A percentile compares a stretch with the other conserved stretches of the same genome.
phyloP scores from a whole-genome alignment of 2,797 vertebrate genomes.

The Darevskia nairensis region DNA sequence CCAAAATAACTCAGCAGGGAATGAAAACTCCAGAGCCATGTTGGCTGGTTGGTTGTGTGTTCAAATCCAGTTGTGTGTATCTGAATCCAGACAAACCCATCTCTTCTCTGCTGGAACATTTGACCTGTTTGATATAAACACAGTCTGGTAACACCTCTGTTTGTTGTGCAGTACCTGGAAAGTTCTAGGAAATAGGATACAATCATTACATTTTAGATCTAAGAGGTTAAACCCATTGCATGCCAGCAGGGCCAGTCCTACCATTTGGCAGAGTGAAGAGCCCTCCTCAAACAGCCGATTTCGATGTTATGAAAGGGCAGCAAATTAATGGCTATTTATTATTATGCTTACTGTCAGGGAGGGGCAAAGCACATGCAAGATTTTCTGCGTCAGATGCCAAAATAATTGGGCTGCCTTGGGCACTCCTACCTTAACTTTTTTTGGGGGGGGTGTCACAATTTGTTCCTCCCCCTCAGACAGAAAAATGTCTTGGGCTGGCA shows the following conservation, averaged over 20 bases:
- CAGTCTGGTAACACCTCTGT: neutral
- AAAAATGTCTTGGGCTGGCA: no score
- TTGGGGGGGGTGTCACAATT: no score
- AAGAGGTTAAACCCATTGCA: neutral
- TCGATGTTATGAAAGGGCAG: no score
- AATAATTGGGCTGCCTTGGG: no score
- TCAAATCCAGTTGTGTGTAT: neutral
- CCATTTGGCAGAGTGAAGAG: no score
- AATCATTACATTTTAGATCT: neutral
- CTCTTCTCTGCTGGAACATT: neutral
- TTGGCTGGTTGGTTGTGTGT: neutral
- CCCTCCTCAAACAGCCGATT: no score
- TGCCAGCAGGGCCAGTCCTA: neutral
- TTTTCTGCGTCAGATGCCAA: no score
- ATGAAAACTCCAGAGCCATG: neutral
- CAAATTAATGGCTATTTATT: no score
- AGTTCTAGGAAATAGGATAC: neutral
- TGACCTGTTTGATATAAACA: neutral
- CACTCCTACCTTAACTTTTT: no score
- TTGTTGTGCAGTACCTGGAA: neutral
- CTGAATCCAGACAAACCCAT: neutral
- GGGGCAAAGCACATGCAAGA: no score
- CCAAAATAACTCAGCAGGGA: neutral
- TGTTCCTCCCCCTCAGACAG: no score
- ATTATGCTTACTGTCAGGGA: no score